Conservation (phyloP, 2,888 invertebrate species). For the Acleris laterana region DNA sequence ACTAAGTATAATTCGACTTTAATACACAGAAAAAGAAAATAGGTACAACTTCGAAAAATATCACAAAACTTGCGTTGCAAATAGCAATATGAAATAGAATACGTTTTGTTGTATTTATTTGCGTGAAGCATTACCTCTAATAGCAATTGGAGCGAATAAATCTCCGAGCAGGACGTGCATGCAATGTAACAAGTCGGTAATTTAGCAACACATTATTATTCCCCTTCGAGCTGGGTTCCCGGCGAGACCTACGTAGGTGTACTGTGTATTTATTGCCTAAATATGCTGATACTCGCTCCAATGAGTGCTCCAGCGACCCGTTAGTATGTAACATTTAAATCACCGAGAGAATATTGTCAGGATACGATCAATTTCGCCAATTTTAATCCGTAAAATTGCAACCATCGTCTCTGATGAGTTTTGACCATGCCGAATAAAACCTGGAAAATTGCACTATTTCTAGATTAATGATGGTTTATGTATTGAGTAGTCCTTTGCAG, state of each 20-base stretch:
- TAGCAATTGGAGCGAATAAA: slow-evolving; percentile 38
- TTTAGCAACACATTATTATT: slow-evolving; percentile 43
- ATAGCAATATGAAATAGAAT: slow-evolving; percentile 29
- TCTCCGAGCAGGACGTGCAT: slow-evolving; percentile 34
- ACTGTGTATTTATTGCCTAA: slow-evolving; percentile 29
- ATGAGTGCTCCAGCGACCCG: not conserved
- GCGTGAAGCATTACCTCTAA: slow-evolving; percentile 36
- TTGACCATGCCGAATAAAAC: too few relatives aligned
- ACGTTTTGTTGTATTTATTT: slow-evolving; percentile 35
- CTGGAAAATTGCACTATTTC: too few relatives aligned
- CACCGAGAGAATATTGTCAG: not conserved
- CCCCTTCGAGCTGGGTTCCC: slow-evolving; percentile 36
- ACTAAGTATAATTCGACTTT: not conserved
- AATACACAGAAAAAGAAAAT: not conserved
- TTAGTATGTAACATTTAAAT: not conserved
- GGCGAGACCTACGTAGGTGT: slow-evolving; percentile 32
- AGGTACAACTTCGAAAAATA: not conserved
- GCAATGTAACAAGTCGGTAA: slow-evolving; percentile 40
- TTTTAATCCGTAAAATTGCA: too few relatives aligned
- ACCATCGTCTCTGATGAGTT: too few relatives aligned
- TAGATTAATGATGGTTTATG: too few relatives aligned
- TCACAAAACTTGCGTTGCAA: slow-evolving; percentile 14
- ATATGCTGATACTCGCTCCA: slow-evolving; percentile 24
- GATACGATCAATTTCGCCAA: too few relatives aligned
- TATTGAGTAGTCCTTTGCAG: too few relatives aligned